Percentiles rank a stretch among this genome's conserved stretches.
These are phyloP conservation scores for Psephotus haematonotus DNA, from an alignment of 2,113 vertebrate species.

Conservation along the genomic window DNA sequence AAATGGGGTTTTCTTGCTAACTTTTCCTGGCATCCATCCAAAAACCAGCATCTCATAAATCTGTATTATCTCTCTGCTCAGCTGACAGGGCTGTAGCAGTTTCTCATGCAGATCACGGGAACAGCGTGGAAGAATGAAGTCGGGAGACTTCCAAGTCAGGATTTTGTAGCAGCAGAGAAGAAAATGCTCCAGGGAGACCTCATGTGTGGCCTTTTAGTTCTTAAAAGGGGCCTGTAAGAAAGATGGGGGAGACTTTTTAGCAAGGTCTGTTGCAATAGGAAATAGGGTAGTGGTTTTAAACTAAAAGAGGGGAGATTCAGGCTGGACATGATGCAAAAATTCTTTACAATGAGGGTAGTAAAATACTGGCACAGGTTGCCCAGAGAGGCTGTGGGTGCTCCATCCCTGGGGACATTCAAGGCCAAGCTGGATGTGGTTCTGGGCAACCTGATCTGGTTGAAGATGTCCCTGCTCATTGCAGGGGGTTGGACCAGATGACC, in stretches of 20 bases:
- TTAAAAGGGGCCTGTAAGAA: neutral
- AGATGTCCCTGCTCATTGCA: neutral
- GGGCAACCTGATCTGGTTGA: neutral
- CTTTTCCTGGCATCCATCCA: neutral
- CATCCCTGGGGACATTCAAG: neutral
- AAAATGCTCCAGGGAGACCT: neutral
- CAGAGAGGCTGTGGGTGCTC: neutral
- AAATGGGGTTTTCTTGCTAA: conserved; percentile 32
- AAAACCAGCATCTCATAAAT: conserved; percentile 14
- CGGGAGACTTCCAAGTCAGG: neutral
- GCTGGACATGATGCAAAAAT: neutral
- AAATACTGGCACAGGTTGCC: neutral
- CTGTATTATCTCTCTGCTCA: neutral
- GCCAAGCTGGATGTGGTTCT: neutral
- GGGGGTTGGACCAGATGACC: neutral
- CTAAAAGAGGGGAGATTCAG: neutral
- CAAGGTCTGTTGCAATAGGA: neutral
- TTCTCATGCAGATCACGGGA: neutral
- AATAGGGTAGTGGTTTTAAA: neutral
- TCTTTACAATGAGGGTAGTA: neutral
- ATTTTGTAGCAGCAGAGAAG: neutral
- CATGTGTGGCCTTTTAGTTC: neutral
- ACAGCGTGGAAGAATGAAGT: neutral
- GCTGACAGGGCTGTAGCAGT: neutral
- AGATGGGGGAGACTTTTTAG: neutral